Base-by-base conservation (phyloP, 2,888 invertebrate species). In the Ctenicera cuprea region DNA sequence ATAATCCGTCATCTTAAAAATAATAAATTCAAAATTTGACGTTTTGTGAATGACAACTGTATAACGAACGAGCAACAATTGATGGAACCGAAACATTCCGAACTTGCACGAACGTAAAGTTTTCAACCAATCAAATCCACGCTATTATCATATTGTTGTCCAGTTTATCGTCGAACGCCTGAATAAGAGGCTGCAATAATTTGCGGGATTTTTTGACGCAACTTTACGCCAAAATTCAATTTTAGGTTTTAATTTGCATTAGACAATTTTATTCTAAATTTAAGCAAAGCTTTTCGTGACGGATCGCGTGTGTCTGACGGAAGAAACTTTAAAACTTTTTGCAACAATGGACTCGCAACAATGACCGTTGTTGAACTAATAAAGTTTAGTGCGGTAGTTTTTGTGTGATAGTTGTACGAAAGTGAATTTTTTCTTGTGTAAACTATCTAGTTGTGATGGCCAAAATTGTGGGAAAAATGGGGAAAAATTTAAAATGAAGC, bases 1-100 rank as follows among this genome's bases (percentile, higher is more conserved):
- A 54, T 82, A 80, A 76, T 84, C 84, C 14, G 82, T 81, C 80
- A 83, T 84, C 77, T 83, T 48, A n/a, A 5, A 20, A 38, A 1
- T 12, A n/a, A 18, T 26, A 52, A 45, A 52, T 61, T 63, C 43
- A 12, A 59, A 69, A 69, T 48, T 69, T 62, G 69, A 69, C 69
- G 69, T 59, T 59, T 59, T 7, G 38, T 38, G 18, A 18, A 9
- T 38, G 38, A 41, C 59, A 59, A 59, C 38, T 54, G 22, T 2
- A 33, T 26, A 9, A 59, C 37, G 38, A 57, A 26, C 66, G 41
- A 38, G 37, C 67, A 54, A 62, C 64, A 70, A 73, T 67, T 65
- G 59, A 30, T 18, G 33, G 20, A 9, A 11, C 9, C 68, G 73
- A 62, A 20, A 12, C 37, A 48, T 43, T 48, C 68, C 77, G 77